Evolutionary conservation across 2,797 vertebrate genomes (phyloP), one percentile per base, ranked within the genome.

Genomic region (Mormyrops attenuatus): DNA sequence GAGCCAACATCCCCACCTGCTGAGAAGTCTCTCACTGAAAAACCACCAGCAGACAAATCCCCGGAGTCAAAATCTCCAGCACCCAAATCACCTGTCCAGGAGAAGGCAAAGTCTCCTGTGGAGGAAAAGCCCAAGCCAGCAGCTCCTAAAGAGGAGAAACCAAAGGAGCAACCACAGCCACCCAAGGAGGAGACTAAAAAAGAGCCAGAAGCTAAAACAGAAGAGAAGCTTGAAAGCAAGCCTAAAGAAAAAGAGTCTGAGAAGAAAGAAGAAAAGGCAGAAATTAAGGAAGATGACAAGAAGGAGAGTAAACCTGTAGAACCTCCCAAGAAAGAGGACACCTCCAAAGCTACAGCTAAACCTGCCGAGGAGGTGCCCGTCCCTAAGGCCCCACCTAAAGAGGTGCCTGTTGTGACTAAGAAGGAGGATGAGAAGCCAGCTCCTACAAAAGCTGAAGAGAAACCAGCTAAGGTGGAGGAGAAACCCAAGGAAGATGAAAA

Each of bases 61-160:
- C 94, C 94, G 0, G 93, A 92, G 63, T 90, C 93, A 7, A 94
- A 96, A 92, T 94, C 94, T 26, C 93, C 93, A 57, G 91, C 88
- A 0, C 92, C 92, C 60, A 94, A 95, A 92, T 94, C 94, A 30
- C 95, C 95, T 0, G 92, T 91, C 52, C 94, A 96, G 63, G 95
- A 96, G 44, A 94, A 93, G 38, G 91, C 90, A 2, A 93, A 93
- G 55, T 91, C 94, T 34, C 52, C 38, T 0, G 87, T 91, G 2
- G 87, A 60, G 87, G 90, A 60, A 0, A 1, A 88, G 0, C 89
- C 69, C 0, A 94, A 92, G 0, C 92, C 92, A 3, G 92, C 93
- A 0, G 93, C 92, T 1, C 91, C 93, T 6, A 95, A 95, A 93
- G 94, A 94, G 15, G 93, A 94, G 91, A 92, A 95, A 63, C 92